Conservation (phyloP, 2,888 invertebrate genomes). For the Pristionchus entomophagus region DNA sequence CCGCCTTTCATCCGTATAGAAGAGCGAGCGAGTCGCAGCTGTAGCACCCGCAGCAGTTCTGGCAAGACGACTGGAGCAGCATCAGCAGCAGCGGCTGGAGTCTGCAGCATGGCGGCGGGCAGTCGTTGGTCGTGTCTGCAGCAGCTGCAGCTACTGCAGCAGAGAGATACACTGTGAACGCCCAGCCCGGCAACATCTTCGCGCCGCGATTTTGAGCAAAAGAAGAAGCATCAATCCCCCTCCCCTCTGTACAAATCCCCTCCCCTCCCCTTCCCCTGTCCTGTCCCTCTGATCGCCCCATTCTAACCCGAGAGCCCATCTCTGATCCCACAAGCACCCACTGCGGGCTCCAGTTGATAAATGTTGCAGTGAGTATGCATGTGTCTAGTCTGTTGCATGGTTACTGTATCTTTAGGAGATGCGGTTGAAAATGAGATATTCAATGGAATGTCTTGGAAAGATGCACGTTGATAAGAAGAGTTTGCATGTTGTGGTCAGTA, state of each 20-base stretch:
- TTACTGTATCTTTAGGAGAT: neutral
- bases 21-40: neutral
- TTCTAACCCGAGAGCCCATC: neutral
- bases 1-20: neutral
- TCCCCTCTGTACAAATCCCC: neutral
- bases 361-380: neutral
- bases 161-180: neutral
- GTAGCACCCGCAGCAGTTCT: neutral
- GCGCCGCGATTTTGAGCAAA: neutral
- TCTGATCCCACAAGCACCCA: neutral
- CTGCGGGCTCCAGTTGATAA: neutral
- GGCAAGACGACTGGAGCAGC: neutral
- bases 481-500: too few relatives aligned
- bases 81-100: too few relatives aligned
- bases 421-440: too few relatives aligned
- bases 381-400: neutral
- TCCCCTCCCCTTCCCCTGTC: neutral
- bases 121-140: neutral
- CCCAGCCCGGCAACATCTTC: neutral
- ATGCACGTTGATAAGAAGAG: too few relatives aligned
- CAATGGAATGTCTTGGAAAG: too few relatives aligned
- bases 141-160: neutral
- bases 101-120: too few relatives aligned
- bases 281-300: neutral
- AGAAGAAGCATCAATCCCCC: too few relatives aligned